Evolutionary conservation across 2,113 vertebrate species (phyloP).

Genomic region (Heterochromis multidens): DNA sequence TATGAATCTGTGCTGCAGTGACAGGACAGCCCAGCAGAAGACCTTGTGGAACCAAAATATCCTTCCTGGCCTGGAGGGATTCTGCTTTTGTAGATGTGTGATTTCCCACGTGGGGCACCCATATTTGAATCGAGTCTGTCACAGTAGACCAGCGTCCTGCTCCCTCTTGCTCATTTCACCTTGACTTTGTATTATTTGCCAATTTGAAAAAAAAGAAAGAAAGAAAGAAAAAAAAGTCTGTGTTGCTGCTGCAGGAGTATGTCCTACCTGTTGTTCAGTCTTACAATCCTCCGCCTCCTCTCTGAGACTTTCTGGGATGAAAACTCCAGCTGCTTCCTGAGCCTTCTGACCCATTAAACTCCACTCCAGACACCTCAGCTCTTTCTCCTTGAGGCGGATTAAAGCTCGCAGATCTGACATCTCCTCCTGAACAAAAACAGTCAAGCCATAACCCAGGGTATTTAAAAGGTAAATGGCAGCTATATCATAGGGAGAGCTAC

Average conservation of each 20-base stretch:
- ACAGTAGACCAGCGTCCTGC: slow-evolving; percentile 52
- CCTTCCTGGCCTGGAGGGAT: slow-evolving; percentile 65
- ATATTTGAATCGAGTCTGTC: slow-evolving; percentile 65
- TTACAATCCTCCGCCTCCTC: slow-evolving; percentile 61
- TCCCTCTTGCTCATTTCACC: slow-evolving; percentile 64
- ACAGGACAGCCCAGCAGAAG: slow-evolving; percentile 56
- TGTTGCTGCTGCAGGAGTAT: not conserved
- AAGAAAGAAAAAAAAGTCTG: not conserved
- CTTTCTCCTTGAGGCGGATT: slow-evolving; percentile 79
- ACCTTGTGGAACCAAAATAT: slow-evolving; percentile 73
- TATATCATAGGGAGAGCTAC: not conserved
- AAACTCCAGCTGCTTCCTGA: slow-evolving; percentile 70
- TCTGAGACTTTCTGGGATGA: slow-evolving; percentile 75
- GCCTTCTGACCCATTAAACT: slow-evolving; percentile 74
- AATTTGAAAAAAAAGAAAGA: not conserved
- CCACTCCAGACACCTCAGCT: slow-evolving; percentile 81
- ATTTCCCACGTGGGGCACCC: slow-evolving; percentile 69
- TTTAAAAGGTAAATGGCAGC: not conserved
- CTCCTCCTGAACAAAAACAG: slow-evolving; percentile 76
- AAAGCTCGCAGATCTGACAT: slow-evolving; percentile 78
- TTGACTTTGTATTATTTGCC: slow-evolving; percentile 62
- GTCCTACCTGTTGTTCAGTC: slow-evolving; percentile 62
- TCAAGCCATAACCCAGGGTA: not conserved
- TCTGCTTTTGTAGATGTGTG: slow-evolving; percentile 69
- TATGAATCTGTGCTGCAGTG: slow-evolving; percentile 41